Base-by-base conservation (phyloP, 2,888 invertebrate genomes). In the Tryphoninae sp. region DNA sequence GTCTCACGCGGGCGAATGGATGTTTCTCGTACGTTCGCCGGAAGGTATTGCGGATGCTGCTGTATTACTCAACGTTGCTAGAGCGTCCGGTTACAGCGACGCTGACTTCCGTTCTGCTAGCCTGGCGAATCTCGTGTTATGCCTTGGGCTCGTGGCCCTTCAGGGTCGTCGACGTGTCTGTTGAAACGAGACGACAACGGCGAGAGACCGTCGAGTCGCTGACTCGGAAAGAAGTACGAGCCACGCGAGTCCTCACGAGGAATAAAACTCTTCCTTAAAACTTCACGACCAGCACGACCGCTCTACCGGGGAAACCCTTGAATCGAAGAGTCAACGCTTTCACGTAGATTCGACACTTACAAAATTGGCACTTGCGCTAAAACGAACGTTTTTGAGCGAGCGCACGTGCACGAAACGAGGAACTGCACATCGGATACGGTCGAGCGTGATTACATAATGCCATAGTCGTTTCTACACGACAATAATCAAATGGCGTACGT, bases 1-100 rank as follows among this genome's bases (percentile, higher is more conserved):
- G 78, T 92, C 93, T 51, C 94, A 95, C 90, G 93, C 93, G 13
- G 95, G 95, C 33, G 95, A 95, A 90, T 94, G 95, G 92, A 92
- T 93, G 83, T 93, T 95, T 84, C 91, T 95, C 82, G 95, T 95
- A 42, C 93, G 94, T 86, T 95, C 95, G 71, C 91, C 93, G 53
- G 93, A 93, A 86, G 95, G 95, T 74, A 92, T 94, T 84, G 93
- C 94, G 62, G 95, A 95, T 90, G 95, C 95, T 68, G 93, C 93
- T 84, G 94, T 95, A 88, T 92, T 93, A 86, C 93, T 95, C 84
- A 95, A 95, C 90, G 94, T 95, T 89, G 95, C 95, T 74, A 88
- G 87, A 59, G 90, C 90, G 81, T 90, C 90, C 82, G 88, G 88
- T 77, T 86, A 85, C 84, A 88, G 87, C 81, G 80, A 83, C 83